phyloP scores from a whole-genome alignment of 2,113 vertebrate genomes.

The Danionella cerebrum region DNA sequence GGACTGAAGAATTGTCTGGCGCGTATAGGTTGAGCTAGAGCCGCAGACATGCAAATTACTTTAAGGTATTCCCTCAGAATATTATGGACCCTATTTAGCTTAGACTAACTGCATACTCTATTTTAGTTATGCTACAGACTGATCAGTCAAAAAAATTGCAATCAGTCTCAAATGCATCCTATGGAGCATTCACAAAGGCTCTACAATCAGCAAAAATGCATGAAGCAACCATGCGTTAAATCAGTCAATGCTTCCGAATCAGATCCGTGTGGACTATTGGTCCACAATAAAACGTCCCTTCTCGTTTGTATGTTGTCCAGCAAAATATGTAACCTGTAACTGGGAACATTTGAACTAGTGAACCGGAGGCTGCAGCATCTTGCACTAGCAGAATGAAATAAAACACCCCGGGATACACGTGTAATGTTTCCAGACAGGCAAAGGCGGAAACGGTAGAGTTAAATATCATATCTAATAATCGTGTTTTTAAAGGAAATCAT shows the following conservation, averaged over 20 bases:
- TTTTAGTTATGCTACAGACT: not conserved
- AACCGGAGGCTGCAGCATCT: too few relatives aligned
- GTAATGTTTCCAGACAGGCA: slow-evolving; percentile 37
- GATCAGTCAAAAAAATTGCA: not conserved
- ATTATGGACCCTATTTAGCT: not conserved
- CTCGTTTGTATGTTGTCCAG: slow-evolving; percentile 4
- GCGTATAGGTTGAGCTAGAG: not conserved
- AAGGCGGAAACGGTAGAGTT: slow-evolving; percentile 37
- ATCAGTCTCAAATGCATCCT: not conserved
- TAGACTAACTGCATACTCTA: not conserved
- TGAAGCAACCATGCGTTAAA: not conserved
- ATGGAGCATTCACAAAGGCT: not conserved
- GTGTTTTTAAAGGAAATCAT: slow-evolving; percentile 55
- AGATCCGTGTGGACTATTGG: not conserved
- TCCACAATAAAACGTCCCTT: not conserved
- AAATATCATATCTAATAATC: slow-evolving; percentile 54
- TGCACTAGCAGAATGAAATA: slow-evolving; percentile 13
- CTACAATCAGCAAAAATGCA: not conserved
- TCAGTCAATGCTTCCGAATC: not conserved
- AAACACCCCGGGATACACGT: slow-evolving; percentile 34
- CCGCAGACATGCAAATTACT: not conserved
- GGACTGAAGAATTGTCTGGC: too few relatives aligned
- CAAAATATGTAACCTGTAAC: not conserved
- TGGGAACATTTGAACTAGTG: not conserved
- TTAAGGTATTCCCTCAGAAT: not conserved